phyloP scores from a whole-genome alignment of 2,888 invertebrate species.

The Conchocele bisecta region DNA sequence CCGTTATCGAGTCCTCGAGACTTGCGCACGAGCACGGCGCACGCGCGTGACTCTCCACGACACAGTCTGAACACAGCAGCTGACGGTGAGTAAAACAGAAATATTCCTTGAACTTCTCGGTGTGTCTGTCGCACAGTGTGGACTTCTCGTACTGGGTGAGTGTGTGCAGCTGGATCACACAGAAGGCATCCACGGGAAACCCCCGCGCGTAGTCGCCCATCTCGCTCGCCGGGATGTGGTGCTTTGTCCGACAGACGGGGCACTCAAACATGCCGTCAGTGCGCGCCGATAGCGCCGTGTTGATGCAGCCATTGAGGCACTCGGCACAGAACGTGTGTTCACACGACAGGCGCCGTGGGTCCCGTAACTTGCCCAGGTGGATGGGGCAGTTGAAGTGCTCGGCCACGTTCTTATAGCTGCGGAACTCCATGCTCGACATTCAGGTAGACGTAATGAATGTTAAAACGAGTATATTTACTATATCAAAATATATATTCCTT shows the following conservation, averaged over 20 bases:
- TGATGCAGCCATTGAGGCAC: constrained; percentile 55
- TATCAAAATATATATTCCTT: no score
- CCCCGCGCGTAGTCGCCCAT: constrained; percentile 50
- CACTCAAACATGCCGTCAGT: constrained; percentile 58
- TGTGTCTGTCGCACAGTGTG: constrained; percentile 49
- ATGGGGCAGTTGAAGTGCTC: constrained; percentile 60
- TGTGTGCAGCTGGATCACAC: constrained; percentile 57
- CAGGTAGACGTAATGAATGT: no score
- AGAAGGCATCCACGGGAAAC: constrained; percentile 57
- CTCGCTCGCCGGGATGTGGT: constrained; percentile 49
- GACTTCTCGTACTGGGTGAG: constrained; percentile 51
- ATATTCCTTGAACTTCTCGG: constrained; percentile 56
- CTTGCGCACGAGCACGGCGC: constrained; percentile 57
- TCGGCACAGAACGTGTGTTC: constrained; percentile 59
- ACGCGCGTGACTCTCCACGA: constrained; percentile 49
- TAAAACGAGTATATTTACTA: no score
- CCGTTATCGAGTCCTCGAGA: constrained; percentile 54
- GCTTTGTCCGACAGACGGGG: constrained; percentile 50
- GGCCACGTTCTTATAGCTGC: constrained; percentile 55
- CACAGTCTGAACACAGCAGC: constrained; percentile 56
- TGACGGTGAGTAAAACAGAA: constrained; percentile 57
- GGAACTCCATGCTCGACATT: constrained; percentile 41
- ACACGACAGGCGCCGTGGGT: constrained; percentile 49
- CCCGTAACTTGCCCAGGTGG: constrained; percentile 53
- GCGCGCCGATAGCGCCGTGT: constrained; percentile 34